Conservation (phyloP, 2,888 invertebrate genomes). For the Agrochola lychnidis region DNA sequence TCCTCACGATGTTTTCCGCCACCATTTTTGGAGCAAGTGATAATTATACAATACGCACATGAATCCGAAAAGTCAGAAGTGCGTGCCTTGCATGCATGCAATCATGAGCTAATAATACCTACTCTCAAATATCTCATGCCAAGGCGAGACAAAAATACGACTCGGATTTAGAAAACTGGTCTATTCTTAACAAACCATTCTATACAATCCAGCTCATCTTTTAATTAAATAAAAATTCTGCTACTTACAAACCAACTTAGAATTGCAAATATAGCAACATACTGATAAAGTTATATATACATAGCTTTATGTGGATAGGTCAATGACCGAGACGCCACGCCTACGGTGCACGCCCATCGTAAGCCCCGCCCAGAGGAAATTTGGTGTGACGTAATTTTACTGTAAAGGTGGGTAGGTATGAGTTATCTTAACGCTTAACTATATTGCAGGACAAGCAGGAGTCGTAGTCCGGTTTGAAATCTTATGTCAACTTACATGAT, state of each 20-base stretch:
- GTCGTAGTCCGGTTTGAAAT: not conserved
- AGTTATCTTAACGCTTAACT: slow-evolving; percentile 24
- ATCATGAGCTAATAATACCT: no score
- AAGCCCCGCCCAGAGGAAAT: slow-evolving; percentile 80
- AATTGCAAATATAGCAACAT: slow-evolving; percentile 82
- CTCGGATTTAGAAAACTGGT: no score
- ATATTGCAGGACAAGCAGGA: slow-evolving; percentile 6
- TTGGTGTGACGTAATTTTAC: slow-evolving; percentile 68
- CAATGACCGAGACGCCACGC: slow-evolving; percentile 84
- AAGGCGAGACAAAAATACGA: no score
- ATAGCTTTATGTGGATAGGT: slow-evolving; percentile 71
- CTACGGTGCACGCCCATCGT: slow-evolving; percentile 78
- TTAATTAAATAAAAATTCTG: slow-evolving; percentile 41
- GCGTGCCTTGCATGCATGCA: no score
- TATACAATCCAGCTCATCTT: slow-evolving; percentile 19
- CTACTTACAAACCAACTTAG: slow-evolving; percentile 71
- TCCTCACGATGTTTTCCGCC: no score
- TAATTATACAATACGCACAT: no score
- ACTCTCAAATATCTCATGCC: no score
- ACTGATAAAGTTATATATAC: slow-evolving; percentile 68
- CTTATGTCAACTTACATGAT: rapidly evolving
- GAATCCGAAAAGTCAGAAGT: no score
- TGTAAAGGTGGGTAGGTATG: slow-evolving; percentile 14
- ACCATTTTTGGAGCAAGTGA: no score
- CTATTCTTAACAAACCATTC: no score